Conservation (phyloP, 2,113 vertebrate species). For the Delphinus delphis region DNA sequence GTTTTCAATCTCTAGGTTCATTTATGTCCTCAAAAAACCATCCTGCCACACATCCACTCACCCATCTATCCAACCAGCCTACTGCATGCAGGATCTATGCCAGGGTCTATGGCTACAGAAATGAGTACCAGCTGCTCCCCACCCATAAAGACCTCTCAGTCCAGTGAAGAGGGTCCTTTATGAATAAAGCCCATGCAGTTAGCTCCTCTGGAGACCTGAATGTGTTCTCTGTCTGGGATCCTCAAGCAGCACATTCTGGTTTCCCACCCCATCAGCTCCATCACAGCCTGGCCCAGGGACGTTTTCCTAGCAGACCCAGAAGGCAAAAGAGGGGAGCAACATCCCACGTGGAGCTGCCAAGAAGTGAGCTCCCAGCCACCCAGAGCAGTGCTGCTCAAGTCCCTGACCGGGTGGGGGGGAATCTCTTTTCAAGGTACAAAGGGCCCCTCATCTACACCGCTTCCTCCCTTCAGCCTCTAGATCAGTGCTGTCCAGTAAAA, state of each 20-base stretch:
- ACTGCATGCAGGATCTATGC: background rate
- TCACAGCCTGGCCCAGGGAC: too few species aligned
- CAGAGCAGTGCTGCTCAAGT: background rate
- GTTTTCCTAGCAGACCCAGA: background rate
- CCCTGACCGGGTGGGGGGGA: too few species aligned
- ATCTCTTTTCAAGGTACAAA: background rate
- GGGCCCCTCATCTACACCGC: background rate
- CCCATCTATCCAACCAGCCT: background rate
- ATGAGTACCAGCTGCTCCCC: background rate
- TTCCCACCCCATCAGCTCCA: background rate
- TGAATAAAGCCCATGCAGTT: background rate
- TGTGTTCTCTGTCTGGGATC: background rate
- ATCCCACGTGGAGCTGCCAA: background rate
- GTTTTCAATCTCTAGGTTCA: background rate
- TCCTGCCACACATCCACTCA: background rate
- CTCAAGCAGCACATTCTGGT: background rate
- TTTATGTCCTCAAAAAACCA: background rate
- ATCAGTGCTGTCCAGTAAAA: background rate
- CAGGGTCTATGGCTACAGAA: background rate
- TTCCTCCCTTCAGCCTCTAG: background rate
- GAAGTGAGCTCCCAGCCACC: background rate
- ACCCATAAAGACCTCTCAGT: background rate
- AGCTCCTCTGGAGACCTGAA: background rate
- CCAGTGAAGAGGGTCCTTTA: background rate
- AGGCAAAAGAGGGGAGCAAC: background rate